phyloP scores from a whole-genome alignment of 1,140 invertebrate species.

The Trachelipus rathkii region DNA sequence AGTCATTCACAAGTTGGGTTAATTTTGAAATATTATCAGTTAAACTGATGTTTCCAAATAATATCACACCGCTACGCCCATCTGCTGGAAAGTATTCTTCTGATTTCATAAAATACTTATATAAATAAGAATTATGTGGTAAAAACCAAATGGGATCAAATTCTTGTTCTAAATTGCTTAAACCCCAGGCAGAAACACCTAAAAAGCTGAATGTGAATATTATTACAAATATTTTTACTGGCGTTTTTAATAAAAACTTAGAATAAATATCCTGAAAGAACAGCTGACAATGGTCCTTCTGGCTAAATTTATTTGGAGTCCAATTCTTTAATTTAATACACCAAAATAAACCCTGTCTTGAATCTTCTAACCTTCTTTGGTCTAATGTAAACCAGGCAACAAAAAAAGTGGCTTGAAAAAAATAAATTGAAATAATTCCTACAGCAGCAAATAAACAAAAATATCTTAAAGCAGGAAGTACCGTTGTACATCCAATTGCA shows the following conservation, averaged over 20 bases:
- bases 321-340: constrained; percentile 51
- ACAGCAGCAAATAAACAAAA: constrained; percentile 56
- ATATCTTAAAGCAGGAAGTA: constrained; percentile 55
- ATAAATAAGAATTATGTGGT: constrained; percentile 52
- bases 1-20: constrained; percentile 32
- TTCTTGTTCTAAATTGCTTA: constrained; percentile 55
- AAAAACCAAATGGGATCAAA: constrained; percentile 59
- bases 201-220: constrained; percentile 49
- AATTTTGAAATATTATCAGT: constrained; percentile 60
- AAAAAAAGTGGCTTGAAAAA: constrained; percentile 59
- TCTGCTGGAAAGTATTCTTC: constrained; percentile 42
- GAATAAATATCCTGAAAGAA: constrained; percentile 56
- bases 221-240: constrained; percentile 52
- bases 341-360: constrained; percentile 53
- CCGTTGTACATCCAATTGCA: constrained; percentile 59
- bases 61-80: constrained; percentile 55
- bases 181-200: constrained; percentile 50
- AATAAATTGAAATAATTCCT: constrained; percentile 56
- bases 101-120: constrained; percentile 40
- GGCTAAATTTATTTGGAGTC: constrained; percentile 54
- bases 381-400: constrained; percentile 58
- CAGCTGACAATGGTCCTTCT: constrained; percentile 52
- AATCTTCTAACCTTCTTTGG: constrained; percentile 52
- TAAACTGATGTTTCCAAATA: constrained; percentile 65
- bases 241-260: constrained; percentile 52